Base-by-base conservation (phyloP, 2,113 vertebrate genomes). In the Zeus faber region DNA sequence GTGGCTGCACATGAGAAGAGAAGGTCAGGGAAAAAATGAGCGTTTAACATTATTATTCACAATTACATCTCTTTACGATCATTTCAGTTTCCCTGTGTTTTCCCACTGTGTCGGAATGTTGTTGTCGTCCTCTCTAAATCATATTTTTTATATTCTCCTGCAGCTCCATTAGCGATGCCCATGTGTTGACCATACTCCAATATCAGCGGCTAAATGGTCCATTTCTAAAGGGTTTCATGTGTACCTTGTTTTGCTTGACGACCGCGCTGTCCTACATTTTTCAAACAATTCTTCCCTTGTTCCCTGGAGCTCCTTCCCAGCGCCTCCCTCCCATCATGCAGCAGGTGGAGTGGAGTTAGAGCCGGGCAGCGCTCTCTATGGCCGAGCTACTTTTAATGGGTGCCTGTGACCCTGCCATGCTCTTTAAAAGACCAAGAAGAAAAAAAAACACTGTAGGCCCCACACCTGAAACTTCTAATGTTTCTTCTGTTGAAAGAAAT, bases 281-380 rank as follows among this genome's bases (percentile, higher is more conserved):
- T 78, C 45, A 67, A 78, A 86, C 85, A 86, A 75, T 83, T 77
- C 71, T 49, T 29, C 67, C 75, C 76, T 87, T 88, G 83, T 88
- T 79, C 73, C 50, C n/a, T 33, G 33, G 68, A 39, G 27, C 45
- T 58, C 62, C 57, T 65, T 76, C n/a, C 47, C n/a, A 24, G 3
- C 59, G 49, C 70, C 60, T 68, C 70, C 65, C 53, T 53, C 61
- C 54, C 25, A 48, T 72, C 74, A 4, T 11, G 33, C 75, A 54
- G 75, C 81, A 86, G 81, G 86, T 86, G 81, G 61, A 79, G 86
- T 74, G 85, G 76, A 87, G 80, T 89, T 85, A 88, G 77, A 77
- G 81, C 84, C 58, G 75, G 74, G 74, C 68, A 72, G 51, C 69
- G 74, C 78, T 82, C 79, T 77, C 62, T 76, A 49, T 72, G 61